A percentile compares a stretch with the other conserved stretches of the same genome.
These are phyloP conservation scores for Pitangus sulphuratus DNA, from an alignment of 2,797 vertebrate species.

Conservation along the genomic window DNA sequence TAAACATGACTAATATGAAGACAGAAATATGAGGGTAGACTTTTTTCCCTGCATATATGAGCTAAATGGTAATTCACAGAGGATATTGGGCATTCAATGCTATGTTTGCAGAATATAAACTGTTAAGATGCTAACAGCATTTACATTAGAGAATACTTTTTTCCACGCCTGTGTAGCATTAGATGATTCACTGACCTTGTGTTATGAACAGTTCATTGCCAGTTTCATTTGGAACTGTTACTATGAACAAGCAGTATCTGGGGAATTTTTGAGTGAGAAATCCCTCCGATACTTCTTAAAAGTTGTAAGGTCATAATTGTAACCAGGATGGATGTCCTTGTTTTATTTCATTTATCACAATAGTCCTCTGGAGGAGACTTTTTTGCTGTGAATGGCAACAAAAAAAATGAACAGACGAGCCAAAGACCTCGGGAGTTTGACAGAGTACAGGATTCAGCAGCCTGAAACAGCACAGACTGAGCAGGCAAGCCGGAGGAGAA, in stretches of 20 bases:
- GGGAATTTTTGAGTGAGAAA: not conserved
- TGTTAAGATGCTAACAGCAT: not conserved
- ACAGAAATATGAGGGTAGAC: not conserved
- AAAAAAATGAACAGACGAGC: not conserved
- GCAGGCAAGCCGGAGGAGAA: not conserved
- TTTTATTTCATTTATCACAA: constrained; percentile 35
- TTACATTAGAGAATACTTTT: not conserved
- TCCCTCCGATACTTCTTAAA: not conserved
- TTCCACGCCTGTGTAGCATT: not conserved
- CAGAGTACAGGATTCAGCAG: constrained; percentile 8
- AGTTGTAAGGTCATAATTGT: constrained; percentile 57
- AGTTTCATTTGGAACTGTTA: not conserved
- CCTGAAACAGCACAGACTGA: constrained; percentile 11
- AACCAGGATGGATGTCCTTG: constrained; percentile 19
- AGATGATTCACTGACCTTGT: not conserved
- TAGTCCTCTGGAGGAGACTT: not conserved
- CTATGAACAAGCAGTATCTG: not conserved
- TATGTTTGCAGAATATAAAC: not conserved
- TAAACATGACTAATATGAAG: not conserved
- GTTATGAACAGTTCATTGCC: not conserved
- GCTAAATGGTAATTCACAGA: not conserved
- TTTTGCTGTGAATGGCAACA: not conserved
- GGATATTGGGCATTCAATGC: not conserved
- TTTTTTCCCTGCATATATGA: not conserved
- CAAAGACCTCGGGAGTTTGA: not conserved